Conservation (phyloP, 2,888 invertebrate genomes). For the Elmis aenea region DNA sequence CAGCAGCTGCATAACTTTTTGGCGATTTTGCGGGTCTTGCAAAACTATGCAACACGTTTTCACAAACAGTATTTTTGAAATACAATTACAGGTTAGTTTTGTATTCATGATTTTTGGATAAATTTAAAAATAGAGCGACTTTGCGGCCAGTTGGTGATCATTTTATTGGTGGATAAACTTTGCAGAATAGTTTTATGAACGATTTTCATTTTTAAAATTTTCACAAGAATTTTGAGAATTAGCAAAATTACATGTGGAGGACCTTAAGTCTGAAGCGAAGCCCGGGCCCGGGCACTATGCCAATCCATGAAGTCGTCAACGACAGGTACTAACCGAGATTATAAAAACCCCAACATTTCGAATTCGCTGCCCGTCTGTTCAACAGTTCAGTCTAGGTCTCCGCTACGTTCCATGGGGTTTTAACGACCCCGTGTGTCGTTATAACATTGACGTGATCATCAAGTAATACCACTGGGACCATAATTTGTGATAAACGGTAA, state of each 20-base stretch:
- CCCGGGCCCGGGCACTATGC: slow-evolving; percentile 34
- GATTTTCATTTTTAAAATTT: neutral
- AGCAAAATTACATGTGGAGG: no score
- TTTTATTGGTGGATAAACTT: neutral
- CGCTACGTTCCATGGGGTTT: slow-evolving; percentile 13
- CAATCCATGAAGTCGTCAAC: slow-evolving; percentile 36
- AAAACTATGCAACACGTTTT: no score
- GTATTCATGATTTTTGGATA: no score
- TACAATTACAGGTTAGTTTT: no score
- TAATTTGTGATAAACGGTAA: slow-evolving; percentile 43
- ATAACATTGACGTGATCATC: slow-evolving; percentile 20
- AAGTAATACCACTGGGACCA: slow-evolving; percentile 42
- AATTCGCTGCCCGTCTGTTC: slow-evolving; percentile 54
- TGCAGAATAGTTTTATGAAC: neutral
- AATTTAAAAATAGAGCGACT: neutral
- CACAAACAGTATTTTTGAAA: no score
- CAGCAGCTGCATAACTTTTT: no score
- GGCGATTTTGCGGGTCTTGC: no score
- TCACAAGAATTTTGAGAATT: no score
- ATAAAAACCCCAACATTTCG: slow-evolving; percentile 53
- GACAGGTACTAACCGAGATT: slow-evolving; percentile 54
- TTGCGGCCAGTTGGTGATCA: neutral
- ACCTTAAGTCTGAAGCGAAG: no score
- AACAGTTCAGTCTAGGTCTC: slow-evolving; percentile 14
- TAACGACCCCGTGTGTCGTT: slow-evolving; percentile 16